Conservation (phyloP, 2,797 vertebrate genomes). For the Mormyrops boulengeri region DNA sequence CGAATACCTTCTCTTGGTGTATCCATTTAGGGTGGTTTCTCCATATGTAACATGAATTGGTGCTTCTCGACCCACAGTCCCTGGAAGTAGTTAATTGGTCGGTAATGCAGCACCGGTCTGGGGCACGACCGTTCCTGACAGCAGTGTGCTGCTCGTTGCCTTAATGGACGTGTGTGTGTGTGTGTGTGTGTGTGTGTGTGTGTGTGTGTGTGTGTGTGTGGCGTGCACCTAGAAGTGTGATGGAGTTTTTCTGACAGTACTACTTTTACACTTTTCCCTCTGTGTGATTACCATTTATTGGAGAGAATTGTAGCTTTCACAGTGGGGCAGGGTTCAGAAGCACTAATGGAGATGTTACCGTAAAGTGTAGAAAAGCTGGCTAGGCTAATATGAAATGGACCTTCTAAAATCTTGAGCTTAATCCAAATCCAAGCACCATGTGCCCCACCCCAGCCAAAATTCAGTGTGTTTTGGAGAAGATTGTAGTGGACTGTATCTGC, state of each 20-base stretch:
- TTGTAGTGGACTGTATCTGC: slow-evolving; percentile 27
- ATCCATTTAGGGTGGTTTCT: background rate
- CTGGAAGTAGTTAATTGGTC: background rate
- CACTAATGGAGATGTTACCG: slow-evolving; percentile 19
- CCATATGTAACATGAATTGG: background rate
- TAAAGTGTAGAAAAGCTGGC: slow-evolving; percentile 24
- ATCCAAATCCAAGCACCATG: background rate
- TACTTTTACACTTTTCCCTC: background rate
- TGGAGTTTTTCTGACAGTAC: background rate
- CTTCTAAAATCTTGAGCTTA: background rate
- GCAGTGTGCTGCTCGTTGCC: background rate
- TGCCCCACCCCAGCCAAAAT: background rate
- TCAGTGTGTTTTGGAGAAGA: background rate
- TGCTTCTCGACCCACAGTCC: slow-evolving; percentile 6
- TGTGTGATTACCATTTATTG: background rate
- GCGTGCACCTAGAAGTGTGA: background rate
- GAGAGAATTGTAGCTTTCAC: background rate
- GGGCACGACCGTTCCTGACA: background rate
- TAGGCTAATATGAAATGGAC: background rate
- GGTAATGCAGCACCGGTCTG: background rate
- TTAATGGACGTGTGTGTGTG: background rate
- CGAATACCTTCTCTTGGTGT: background rate
- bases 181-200: too few species aligned
- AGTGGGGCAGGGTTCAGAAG: background rate
- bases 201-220: too few species aligned